Evolutionary conservation across 37 sponge, comb jelly and placozoan genomes (phyloP), one percentile per base, ranked within the genome.

Genomic region (Ephydatia muelleri): DNA sequence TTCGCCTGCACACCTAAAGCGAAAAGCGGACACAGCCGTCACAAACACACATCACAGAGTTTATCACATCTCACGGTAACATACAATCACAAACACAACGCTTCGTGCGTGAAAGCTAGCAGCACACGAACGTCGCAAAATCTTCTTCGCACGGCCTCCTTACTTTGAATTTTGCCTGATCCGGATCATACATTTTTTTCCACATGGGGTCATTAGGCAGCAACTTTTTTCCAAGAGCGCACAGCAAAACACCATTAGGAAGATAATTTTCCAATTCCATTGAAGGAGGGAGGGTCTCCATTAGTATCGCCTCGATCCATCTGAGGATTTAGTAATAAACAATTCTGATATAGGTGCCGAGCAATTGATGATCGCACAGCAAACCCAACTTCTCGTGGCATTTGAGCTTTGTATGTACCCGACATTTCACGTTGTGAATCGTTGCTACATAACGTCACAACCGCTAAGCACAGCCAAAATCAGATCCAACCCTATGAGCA

Each of bases 171-270:
- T 77, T 83, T 0, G 72, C 49, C 73, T 95, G 84, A 49, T 95
- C 88, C 47, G 74, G 32, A 73, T 95, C 96, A 49, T 92, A 92
- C 23, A 92, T 85, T 71, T 82, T 92, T 38, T 65, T 81, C 93
- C 93, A 92, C 66, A 90, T 48, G 22, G 90, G 71, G 49, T 86
- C 90, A 72, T 86, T 68, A 13, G 96, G 96, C 33, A 89, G 37
- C 13, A 92, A 74, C 73, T 81, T 84, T 75, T 67, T 84, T 5
- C 93, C 96, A 30, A 95, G 83, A 40, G 85, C 77, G 72, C 93
- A 92, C 30, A 95, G 80, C 25, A 84, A 38, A 36, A 92, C 93
- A 0, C 96, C 96, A 80, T 90, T 95, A 38, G 80, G 67, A 13
- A 95, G 74, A 9, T 65, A 25, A 68, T 83, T 65, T 47, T 92